Percentiles rank a stretch among this genome's conserved stretches.
Conservation (phyloP, 2,797 vertebrate species). For the Arnoldichthys spilopterus region DNA sequence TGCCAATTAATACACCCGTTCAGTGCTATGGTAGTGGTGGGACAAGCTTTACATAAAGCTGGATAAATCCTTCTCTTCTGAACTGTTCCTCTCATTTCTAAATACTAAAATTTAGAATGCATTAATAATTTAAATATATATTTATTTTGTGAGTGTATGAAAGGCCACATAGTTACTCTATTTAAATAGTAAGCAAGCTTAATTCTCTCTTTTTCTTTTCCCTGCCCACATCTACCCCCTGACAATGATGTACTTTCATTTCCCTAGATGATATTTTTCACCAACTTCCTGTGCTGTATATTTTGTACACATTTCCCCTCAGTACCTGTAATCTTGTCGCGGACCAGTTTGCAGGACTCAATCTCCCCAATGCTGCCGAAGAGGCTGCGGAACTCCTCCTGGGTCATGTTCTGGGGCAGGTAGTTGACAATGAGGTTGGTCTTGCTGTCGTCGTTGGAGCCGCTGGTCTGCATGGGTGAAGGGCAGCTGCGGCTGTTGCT, state of each 20-base stretch:
- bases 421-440: slow-evolving; percentile 99
- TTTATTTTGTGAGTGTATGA: background rate
- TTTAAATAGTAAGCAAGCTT: no score
- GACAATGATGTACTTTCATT: no score
- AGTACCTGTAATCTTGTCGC: slow-evolving; percentile 99
- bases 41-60: background rate
- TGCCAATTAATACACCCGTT: background rate
- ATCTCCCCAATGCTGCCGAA: slow-evolving; percentile 99
- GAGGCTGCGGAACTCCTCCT: slow-evolving; percentile 99
- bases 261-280: no score
- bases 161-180: no score
- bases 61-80: background rate
- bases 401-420: slow-evolving; percentile 99
- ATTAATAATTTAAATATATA: background rate
- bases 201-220: no score
- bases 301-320: background rate
- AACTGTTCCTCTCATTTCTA: background rate
- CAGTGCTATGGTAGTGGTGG: background rate
- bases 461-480: slow-evolving; percentile 98
- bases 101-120: background rate
- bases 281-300: no score
- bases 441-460: slow-evolving; percentile 98
- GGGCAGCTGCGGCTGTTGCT: slow-evolving; percentile 98
- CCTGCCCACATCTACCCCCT: no score
- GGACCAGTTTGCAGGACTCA: slow-evolving; percentile 98